Evolutionary conservation across 2,888 invertebrate genomes (phyloP).

Genomic region (Drosophila limbata): DNA sequence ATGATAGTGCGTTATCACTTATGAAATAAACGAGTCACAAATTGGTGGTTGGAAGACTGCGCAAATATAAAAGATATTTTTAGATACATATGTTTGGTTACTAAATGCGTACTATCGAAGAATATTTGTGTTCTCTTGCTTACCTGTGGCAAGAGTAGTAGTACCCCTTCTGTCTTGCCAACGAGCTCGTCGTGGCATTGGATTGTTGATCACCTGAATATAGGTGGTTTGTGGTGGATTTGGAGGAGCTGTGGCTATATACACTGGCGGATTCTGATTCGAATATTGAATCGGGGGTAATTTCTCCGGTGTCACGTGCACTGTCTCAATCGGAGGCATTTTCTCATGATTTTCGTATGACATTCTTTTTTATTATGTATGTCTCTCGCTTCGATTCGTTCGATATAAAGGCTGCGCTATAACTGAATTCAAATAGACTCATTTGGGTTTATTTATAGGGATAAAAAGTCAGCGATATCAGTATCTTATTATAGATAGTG

Average conservation of each 20-base stretch:
- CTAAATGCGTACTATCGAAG: not conserved
- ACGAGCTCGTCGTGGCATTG: not conserved
- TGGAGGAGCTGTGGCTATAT: conserved; percentile 25
- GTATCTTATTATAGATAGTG: conserved; percentile 48
- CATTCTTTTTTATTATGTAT: conserved; percentile 16
- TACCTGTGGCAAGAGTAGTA: conserved; percentile 29
- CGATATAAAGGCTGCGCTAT: conserved; percentile 18
- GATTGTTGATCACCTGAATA: conserved; percentile 26
- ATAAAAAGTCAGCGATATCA: conserved; percentile 26
- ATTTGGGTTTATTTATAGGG: conserved; percentile 29
- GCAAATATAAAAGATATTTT: not conserved
- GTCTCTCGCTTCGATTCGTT: conserved; percentile 18
- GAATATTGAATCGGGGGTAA: conserved; percentile 2
- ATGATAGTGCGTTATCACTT: conserved; percentile 11
- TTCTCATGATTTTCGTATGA: conserved; percentile 27
- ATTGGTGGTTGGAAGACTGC: not conserved
- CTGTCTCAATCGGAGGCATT: not conserved
- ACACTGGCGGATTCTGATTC: not conserved
- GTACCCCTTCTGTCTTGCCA: conserved; percentile 7
- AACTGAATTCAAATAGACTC: conserved; percentile 30
- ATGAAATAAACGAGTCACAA: not conserved
- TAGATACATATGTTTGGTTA: not conserved
- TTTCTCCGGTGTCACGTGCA: not conserved
- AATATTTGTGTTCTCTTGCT: not conserved
- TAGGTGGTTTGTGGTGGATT: conserved; percentile 34